These are phyloP conservation scores for Morphnarchus princeps DNA, from an alignment of 2,113 vertebrate species.

Conservation along the genomic window DNA sequence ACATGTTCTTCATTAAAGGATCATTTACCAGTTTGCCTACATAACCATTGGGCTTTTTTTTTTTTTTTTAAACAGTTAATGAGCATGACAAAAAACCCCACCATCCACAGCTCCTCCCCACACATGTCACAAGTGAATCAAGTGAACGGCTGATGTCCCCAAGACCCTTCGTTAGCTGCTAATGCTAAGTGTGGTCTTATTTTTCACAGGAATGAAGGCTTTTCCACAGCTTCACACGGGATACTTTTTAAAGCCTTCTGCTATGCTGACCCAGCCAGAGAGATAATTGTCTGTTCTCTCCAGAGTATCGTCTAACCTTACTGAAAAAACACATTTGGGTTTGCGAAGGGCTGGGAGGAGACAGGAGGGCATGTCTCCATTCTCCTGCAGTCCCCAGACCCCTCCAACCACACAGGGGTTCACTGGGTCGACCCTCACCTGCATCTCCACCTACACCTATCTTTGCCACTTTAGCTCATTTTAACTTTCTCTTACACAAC, in stretches of 20 bases:
- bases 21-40: conserved; percentile 41
- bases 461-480: neutral
- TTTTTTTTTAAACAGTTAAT: conserved; percentile 11
- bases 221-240: neutral
- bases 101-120: neutral
- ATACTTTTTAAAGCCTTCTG: conserved; percentile 1
- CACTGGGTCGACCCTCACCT: neutral
- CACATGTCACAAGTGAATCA: neutral
- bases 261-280: neutral
- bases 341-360: neutral
- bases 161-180: neutral
- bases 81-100: neutral
- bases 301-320: neutral
- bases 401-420: neutral
- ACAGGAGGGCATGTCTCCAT: accelerated
- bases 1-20: conserved; percentile 41
- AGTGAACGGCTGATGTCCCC: neutral
- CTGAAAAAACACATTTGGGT: neutral
- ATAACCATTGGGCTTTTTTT: conserved; percentile 1
- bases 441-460: neutral
- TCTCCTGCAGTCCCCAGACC: neutral
- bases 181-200: neutral
- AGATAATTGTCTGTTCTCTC: neutral
- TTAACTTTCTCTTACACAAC: neutral
- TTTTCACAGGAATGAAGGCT: neutral